Conservation (phyloP, 2,113 vertebrate genomes). For the Solenodon paradoxus region DNA sequence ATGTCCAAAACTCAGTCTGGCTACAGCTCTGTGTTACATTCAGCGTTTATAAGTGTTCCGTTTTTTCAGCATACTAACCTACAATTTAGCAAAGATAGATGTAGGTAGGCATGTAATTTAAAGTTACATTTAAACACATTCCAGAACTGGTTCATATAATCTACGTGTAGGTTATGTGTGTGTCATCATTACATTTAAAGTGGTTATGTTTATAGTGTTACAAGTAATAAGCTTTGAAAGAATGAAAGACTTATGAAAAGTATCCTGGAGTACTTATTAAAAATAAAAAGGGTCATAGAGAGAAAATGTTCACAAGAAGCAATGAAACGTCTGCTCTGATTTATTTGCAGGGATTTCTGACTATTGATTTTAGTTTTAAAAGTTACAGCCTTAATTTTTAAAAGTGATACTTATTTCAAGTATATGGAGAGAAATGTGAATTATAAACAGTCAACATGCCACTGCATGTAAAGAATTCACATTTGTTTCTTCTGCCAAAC, state of each 20-base stretch:
- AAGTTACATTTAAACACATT: constrained; percentile 25
- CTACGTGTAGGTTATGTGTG: not conserved
- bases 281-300: constrained; percentile 27
- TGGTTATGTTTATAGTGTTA: not conserved
- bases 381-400: constrained; percentile 53
- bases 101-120: constrained; percentile 64
- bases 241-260: constrained; percentile 44
- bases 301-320: not conserved
- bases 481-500: constrained; percentile 28
- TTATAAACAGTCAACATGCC: constrained; percentile 49
- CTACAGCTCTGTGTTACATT: constrained; percentile 80
- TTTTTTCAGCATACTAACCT: constrained; percentile 72
- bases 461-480: constrained; percentile 20
- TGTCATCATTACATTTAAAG: constrained; percentile 22
- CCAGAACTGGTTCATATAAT: not conserved
- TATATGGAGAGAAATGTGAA: constrained; percentile 43
- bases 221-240: constrained; percentile 47
- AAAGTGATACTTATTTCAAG: constrained; percentile 49
- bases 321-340: constrained; percentile 29
- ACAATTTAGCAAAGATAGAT: constrained; percentile 77
- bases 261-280: constrained; percentile 38
- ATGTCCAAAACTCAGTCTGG: constrained; percentile 83
- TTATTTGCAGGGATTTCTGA: constrained; percentile 60
- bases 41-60: constrained; percentile 64
- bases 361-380: constrained; percentile 65